phyloP scores from a whole-genome alignment of 2,888 invertebrate genomes.

The Ashinkailepas kermadecensis region DNA sequence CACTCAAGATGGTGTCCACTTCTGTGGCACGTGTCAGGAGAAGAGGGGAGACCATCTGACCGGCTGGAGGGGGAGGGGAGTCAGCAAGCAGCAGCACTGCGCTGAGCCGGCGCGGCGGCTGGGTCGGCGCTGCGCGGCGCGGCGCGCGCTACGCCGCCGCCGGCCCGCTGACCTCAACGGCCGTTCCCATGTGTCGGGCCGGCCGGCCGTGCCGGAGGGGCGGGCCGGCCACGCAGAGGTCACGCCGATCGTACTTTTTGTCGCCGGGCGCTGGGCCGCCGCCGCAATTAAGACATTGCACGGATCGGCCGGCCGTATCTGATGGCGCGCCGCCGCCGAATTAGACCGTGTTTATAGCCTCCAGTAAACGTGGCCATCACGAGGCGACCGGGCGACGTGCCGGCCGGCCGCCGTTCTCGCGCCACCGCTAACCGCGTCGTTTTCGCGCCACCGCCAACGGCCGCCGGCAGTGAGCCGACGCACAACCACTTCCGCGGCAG shows the following conservation, averaged over 20 bases:
- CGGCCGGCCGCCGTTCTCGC: too few relatives aligned
- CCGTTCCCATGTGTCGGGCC: not conserved
- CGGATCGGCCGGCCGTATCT: slow-evolving; percentile 11
- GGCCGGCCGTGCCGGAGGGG: not conserved
- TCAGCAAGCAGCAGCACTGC: not conserved
- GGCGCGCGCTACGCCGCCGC: not conserved
- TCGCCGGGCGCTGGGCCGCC: not conserved
- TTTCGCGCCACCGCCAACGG: too few relatives aligned
- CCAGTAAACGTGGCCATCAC: not conserved
- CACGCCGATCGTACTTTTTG: not conserved
- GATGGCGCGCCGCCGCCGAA: not conserved
- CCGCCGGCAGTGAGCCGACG: too few relatives aligned
- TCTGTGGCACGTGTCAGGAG: too few relatives aligned
- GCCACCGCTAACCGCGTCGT: too few relatives aligned
- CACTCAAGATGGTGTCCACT: too few relatives aligned
- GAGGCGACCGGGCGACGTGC: not conserved
- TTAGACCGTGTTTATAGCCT: slow-evolving; percentile 4
- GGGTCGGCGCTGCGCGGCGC: not conserved
- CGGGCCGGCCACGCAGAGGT: not conserved
- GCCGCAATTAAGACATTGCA: slow-evolving; percentile 20
- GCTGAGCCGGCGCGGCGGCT: not conserved
- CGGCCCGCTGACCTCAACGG: not conserved
- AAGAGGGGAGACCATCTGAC: too few relatives aligned
- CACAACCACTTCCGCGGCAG: too few relatives aligned
- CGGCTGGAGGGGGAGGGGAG: not conserved